Evolutionary conservation across 2,113 vertebrate genomes (phyloP).

Genomic region (Oryzias melastigma): DNA sequence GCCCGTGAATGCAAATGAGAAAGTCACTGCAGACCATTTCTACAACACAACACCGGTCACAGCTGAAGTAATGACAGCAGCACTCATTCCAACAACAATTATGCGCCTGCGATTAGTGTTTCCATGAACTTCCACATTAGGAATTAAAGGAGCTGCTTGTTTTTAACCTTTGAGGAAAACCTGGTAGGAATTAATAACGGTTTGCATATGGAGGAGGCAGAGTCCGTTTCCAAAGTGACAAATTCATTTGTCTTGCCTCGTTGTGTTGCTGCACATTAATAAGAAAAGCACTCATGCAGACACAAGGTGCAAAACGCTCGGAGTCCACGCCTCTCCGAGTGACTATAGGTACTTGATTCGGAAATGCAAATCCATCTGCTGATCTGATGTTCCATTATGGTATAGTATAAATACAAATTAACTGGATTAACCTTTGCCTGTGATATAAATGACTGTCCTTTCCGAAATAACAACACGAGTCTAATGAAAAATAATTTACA

Average conservation of each 20-base stretch:
- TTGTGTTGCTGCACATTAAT: conserved; percentile 60
- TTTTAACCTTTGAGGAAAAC: conserved; percentile 45
- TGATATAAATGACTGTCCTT: conserved; percentile 6
- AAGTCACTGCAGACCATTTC: conserved; percentile 35
- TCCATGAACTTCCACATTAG: conserved; percentile 39
- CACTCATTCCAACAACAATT: conserved; percentile 42
- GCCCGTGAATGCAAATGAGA: conserved; percentile 49
- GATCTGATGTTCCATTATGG: conserved; percentile 11
- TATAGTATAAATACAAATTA: conserved; percentile 1
- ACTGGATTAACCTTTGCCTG: conserved; percentile 19
- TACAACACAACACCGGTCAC: conserved; percentile 25
- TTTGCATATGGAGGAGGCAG: conserved; percentile 53
- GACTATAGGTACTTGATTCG: conserved; percentile 27
- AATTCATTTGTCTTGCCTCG: conserved; percentile 57
- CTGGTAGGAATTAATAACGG: conserved; percentile 56
- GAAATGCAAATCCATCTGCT: conserved; percentile 18
- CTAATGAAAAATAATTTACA: background rate
- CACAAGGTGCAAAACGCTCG: conserved; percentile 42
- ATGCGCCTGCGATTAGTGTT: conserved; percentile 41
- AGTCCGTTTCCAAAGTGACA: conserved; percentile 61
- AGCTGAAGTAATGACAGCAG: conserved; percentile 60
- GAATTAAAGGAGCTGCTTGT: conserved; percentile 32
- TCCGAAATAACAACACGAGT: background rate
- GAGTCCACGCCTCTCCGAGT: conserved; percentile 20
- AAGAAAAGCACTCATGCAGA: conserved; percentile 65